Evolutionary conservation across 2,888 invertebrate species (phyloP), one percentile per base, ranked within the genome.

Genomic region (Nemoura dubitans): DNA sequence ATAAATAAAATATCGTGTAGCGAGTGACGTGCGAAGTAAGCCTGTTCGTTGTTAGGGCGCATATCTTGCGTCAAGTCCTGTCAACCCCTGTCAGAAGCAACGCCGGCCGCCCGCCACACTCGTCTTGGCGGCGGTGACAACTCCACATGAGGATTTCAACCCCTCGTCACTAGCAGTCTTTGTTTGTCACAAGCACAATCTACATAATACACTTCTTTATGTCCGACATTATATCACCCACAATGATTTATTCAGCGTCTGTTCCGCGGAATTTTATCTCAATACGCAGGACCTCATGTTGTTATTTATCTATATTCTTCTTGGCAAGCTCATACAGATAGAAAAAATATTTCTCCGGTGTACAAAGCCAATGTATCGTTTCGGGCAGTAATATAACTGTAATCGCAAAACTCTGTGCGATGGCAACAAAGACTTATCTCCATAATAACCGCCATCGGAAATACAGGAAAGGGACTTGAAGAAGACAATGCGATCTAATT

Each of bases 161-260:
- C 21, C 16, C 59, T 21, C 59, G 59, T 59, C 59, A 78, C 26
- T 26, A 6, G 10, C 10, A 10, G 78, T 78, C 78, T 78, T 78
- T 78, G 78, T 78, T 78, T 78, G 78, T 78, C 78, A 78, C 78
- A 30, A 0, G 81, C n/a, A 27, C 10, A 81, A 81, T 81, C 28
- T 81, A 30, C 81, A 81, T 81, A 81, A 81, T 81, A 30, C 81
- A 30, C 81, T 81, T 81, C 81, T 81, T 81, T 30, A 30, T 81
- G 81, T 81, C 29, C 81, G 29, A 81, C 81, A 81, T 81, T 81
- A 29, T 81, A 28, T 81, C 28, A 28, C 30, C 28, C 81, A 6
- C 29, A 81, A 81, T 28, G 81, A 81, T 81, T 30, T 81, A 81
- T 30, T 81, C 81, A 30, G 28, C 30, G 1, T 6, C 78, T 78